phyloP scores from a whole-genome alignment of 2,888 invertebrate species.

The Serrognathus titanus region DNA sequence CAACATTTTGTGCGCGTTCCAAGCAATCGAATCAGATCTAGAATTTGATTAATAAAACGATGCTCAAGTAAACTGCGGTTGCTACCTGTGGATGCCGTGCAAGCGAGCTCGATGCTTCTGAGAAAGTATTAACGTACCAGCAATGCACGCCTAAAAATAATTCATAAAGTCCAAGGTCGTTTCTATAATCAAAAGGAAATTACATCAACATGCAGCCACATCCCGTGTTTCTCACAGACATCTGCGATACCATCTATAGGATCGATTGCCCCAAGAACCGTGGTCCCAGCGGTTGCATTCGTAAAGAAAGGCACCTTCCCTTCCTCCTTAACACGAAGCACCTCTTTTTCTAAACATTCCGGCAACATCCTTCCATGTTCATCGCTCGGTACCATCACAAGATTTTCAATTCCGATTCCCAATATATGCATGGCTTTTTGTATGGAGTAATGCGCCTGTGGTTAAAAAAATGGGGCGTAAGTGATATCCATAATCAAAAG shows the following conservation, averaged over 20 bases:
- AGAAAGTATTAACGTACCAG: conserved; percentile 23
- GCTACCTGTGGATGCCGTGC: conserved; percentile 18
- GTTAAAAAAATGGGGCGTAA: conserved; percentile 38
- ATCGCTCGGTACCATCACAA: conserved; percentile 64
- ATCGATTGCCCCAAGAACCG: conserved; percentile 82
- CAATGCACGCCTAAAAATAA: conserved; percentile 23
- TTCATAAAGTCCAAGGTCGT: background rate
- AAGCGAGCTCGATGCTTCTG: conserved; percentile 17
- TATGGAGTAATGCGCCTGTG: conserved; percentile 73
- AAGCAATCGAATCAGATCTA: conserved; percentile 73
- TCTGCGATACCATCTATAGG: conserved; percentile 64
- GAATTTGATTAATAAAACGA: conserved; percentile 21
- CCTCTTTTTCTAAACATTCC: conserved; percentile 57
- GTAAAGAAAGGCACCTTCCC: conserved; percentile 65
- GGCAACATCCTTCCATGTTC: conserved; percentile 64
- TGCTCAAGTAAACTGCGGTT: too few species aligned
- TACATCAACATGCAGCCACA: conserved; percentile 85
- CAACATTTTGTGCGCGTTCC: conserved; percentile 86
- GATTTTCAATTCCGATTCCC: conserved; percentile 76
- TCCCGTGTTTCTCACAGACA: conserved; percentile 61
- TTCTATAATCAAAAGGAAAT: conserved; percentile 36
- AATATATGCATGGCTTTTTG: conserved; percentile 78
- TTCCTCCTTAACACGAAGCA: conserved; percentile 49
- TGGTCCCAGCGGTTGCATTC: conserved; percentile 76
- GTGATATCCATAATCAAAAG: background rate